Evolutionary conservation across 2,113 vertebrate genomes (phyloP), one percentile per base, ranked within the genome.

Genomic region (Bufo bufo): DNA sequence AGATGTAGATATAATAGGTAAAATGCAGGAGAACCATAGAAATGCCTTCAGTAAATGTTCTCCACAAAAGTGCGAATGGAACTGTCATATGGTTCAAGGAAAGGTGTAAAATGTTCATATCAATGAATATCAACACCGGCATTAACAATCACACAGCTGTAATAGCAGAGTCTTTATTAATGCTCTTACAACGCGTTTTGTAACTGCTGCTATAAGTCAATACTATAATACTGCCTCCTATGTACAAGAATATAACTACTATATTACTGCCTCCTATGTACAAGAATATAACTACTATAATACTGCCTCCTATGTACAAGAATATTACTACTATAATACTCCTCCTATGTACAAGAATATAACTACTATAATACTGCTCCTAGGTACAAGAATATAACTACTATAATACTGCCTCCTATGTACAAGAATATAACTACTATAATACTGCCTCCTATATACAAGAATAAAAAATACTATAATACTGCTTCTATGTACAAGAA

Each of bases 241-340:
- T 65, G 6, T n/a, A 65, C 17, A 65, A 65, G 61, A 65, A 65
- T 65, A 65, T 65, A 65, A 65, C 61, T 65, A 65, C 61, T 52
- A 65, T 65, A 65, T 20, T 20, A 65, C 61, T 20, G 61, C n/a
- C 61, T 8, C 19, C 17, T 65, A 65, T 65, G 6, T 65, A 65
- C 61, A 65, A 65, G 61, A 65, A 65, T 65, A 65, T 65, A 65
- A 65, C 61, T 65, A 65, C 61, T 65, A 65, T 65, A 65, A 65
- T 20, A 65, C 61, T 65, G 19, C n/a, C 61, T 11, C 61, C 61
- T 65, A 65, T 65, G 6, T 65, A 65, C 61, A 65, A 65, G 61
- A 65, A 65, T 65, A 65, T 65, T 20, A 20, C 61, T 65, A 65
- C 61, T 65, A 65, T 65, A 65, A 65, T 65, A 65, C 61, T 65